Base-by-base conservation (phyloP, 2,888 invertebrate species). In the Ornithoptera priamus region DNA sequence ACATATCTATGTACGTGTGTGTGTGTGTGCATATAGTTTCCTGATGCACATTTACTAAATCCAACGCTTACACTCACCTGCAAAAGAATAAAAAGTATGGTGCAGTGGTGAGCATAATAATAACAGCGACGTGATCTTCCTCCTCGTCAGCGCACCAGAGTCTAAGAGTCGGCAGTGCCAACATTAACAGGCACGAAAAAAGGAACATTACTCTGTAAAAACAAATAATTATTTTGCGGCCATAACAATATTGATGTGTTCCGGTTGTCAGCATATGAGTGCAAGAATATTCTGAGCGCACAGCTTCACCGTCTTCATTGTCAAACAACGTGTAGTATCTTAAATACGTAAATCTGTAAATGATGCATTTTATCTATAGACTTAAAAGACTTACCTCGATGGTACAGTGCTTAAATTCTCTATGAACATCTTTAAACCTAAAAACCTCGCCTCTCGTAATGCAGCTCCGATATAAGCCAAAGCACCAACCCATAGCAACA, bases 41-140 rank as follows among this genome's bases (percentile, higher is more conserved):
- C 18, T 15, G 10, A 50, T 39, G 39, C 10, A 10, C 10, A 15
- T 46, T 46, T 46, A 15, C 15, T 46, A 46, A 46, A 46, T 10
- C 12, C 15, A 12, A 15, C 15, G 15, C 10, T 36, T 6, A 59
- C 22, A 64, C 68, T 75, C 86, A 97, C 97, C 98, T 94, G 92
- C 99, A 99, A 88, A 99, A 99, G 92, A 99, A 99, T 67, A 99
- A 92, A 85, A 99, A 99, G 87, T 99, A 99, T 0, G 99, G 98
- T 0, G 99, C 97, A 0, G 99, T 99, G 17, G 98, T 97, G 46
- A 99, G 92, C 96, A 99, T 99, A 18, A 99, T 98, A 71, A 98
- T 94, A 2, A 99, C 97, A 0, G 98, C 97, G 2, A 99, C 94
- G 72, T 97, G 95, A 82, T 99, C 99, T 86, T 99, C 99, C 65